Percentiles rank a stretch among this genome's conserved stretches.
Conservation (phyloP, 2,797 vertebrate genomes). For the Menidia menidia region DNA sequence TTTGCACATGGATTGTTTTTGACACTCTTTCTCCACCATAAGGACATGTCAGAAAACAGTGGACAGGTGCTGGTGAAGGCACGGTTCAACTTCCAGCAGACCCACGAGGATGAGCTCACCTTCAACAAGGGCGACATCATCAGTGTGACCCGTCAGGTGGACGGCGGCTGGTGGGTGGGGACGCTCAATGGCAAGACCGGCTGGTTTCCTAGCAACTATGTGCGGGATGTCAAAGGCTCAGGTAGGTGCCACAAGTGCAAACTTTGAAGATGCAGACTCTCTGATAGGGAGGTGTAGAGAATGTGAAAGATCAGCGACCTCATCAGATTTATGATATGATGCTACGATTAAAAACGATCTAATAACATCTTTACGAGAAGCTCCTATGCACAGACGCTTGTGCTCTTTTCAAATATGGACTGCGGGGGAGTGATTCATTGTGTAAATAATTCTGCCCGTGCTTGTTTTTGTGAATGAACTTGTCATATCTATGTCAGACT, state of each 20-base stretch:
- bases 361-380: not conserved
- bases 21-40: not conserved
- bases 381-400: not conserved
- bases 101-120: slow-evolving; percentile 97
- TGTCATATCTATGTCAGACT: slow-evolving; percentile 7
- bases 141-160: slow-evolving; percentile 93
- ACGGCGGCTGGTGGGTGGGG: slow-evolving; percentile 99
- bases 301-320: not conserved
- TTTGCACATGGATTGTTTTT: not conserved
- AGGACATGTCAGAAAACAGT: slow-evolving; percentile 99
- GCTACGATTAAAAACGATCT: slow-evolving; percentile 2
- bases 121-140: slow-evolving; percentile 96
- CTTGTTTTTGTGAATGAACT: slow-evolving; percentile 10
- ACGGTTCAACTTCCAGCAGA: slow-evolving; percentile 97
- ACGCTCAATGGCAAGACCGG: slow-evolving; percentile 90
- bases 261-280: not conserved
- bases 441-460: slow-evolving; percentile 2
- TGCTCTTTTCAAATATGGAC: slow-evolving; percentile 3
- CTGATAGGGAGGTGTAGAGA: not conserved
- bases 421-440: not conserved
- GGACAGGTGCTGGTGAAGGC: slow-evolving; percentile 92
- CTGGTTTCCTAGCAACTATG: slow-evolving; percentile 99
- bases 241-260: slow-evolving; percentile 81
- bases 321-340: not conserved
- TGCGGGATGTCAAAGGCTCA: slow-evolving; percentile 94